Evolutionary conservation across 2,888 invertebrate genomes (phyloP), one percentile per base, ranked within the genome.

Genomic region (Cybosia mesomella): DNA sequence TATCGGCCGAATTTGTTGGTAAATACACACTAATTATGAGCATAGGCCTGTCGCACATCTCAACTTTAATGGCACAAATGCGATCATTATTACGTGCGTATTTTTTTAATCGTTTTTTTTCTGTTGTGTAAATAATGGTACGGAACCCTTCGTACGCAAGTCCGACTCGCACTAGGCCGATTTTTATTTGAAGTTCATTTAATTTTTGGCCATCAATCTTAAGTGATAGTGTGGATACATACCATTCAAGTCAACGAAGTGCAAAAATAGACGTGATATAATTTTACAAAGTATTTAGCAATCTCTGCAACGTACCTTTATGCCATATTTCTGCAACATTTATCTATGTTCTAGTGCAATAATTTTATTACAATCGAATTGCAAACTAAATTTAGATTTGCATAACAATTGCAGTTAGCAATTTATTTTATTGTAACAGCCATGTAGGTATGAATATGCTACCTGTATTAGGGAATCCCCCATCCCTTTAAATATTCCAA

Each of bases 351-450:
- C 57, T 60, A 68, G 49, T 60, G 68, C 36, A 68, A 68, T 64
- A 39, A 55, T 68, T 64, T 60, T 28, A 68, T 57, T 68, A 61
- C 68, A 68, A 65, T 68, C 57, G 64, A 68, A 68, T 68, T 68
- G 68, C 64, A 65, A 68, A 68, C 64, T n/a, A 49, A 9, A 54
- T 61, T 49, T 55, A 18, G 13, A 68, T 68, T 68, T 68, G 60
- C 68, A 65, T 65, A 68, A 68, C 24, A 61, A 7, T 60, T 34
- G 43, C 57, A 60, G 43, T 39, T 22, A 15, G 67, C 59, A 59
- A 59, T 15, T 5, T 24, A 53, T 18, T 43, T 49, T 43, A 43
- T 60, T 68, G 55, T 68, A 55, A 64, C 64, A 68, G 64, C 49
- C 49, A 49, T 39, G 3, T 4, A 39, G 39, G 4, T 39, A n/a